Conservation (phyloP, 2,888 invertebrate species). For the Eretmocerus hayati region DNA sequence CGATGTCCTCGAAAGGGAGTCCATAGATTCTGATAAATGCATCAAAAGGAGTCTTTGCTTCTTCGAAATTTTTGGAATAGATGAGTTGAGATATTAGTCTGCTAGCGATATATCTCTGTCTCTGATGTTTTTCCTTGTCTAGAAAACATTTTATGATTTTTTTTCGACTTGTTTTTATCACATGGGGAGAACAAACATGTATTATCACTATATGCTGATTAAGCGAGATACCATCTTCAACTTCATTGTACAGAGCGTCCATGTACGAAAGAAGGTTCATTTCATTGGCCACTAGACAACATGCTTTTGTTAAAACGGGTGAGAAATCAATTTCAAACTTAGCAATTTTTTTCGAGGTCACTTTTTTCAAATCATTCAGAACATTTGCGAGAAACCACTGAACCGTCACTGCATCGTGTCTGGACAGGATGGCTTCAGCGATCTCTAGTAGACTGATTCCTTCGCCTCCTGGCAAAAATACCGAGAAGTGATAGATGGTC, state of each 20-base stretch:
- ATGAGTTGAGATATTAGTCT: not conserved
- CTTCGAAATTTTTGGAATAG: not conserved
- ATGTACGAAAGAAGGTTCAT: not conserved
- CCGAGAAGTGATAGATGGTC: not conserved
- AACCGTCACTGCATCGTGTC: not conserved
- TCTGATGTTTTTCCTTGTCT: not conserved
- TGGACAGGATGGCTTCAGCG: not conserved
- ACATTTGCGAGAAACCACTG: not conserved
- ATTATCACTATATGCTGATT: not conserved
- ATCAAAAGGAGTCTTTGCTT: not conserved
- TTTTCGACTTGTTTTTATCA: not conserved
- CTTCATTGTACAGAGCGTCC: not conserved
- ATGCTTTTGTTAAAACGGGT: not conserved
- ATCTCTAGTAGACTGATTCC: not conserved
- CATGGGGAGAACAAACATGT: constrained; percentile 1
- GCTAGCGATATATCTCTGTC: not conserved
- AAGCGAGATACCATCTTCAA: not conserved
- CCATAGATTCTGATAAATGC: not conserved
- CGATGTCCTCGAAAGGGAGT: not conserved
- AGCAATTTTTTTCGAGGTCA: not conserved
- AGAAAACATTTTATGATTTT: constrained; percentile 1
- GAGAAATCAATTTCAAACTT: not conserved
- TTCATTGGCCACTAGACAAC: not conserved
- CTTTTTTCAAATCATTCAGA: not conserved
- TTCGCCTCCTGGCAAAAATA: not conserved